phyloP scores from a whole-genome alignment of 2,888 invertebrate genomes.

The Dryococelus australis region DNA sequence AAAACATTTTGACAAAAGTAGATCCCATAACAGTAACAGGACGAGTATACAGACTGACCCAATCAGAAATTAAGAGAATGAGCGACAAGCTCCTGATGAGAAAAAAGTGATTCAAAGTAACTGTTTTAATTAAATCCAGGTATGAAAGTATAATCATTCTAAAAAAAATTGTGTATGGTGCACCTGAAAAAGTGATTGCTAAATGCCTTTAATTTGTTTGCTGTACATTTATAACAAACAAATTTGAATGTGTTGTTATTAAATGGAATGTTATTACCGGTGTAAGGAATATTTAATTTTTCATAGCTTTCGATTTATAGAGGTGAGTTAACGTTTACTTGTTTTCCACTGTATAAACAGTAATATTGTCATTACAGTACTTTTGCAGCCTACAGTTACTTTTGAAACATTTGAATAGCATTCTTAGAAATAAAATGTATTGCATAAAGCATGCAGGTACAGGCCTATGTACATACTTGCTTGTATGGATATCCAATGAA shows the following conservation, averaged over 20 bases:
- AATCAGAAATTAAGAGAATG: neutral
- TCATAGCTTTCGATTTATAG: neutral
- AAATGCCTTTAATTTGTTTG: neutral
- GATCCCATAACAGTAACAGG: constrained; percentile 4
- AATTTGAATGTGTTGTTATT: neutral
- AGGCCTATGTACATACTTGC: too few species aligned
- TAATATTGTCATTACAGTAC: neutral
- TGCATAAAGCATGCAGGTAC: too few species aligned
- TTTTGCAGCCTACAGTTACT: too few species aligned
- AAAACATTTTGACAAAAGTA: neutral
- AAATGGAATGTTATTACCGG: neutral
- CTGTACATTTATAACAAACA: neutral
- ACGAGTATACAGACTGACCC: neutral
- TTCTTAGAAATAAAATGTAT: too few species aligned
- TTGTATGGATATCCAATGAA: too few species aligned
- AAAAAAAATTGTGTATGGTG: neutral
- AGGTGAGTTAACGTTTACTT: constrained; percentile 5
- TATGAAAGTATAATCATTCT: neutral
- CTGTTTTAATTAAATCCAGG: neutral
- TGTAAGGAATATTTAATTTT: neutral
- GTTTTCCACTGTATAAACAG: neutral
- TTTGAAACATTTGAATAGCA: too few species aligned
- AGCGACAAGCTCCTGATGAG: neutral
- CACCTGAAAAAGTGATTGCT: too few species aligned
- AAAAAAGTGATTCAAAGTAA: neutral